Base-by-base conservation (phyloP, 2,113 vertebrate species). In the Artemisiospiza belli region DNA sequence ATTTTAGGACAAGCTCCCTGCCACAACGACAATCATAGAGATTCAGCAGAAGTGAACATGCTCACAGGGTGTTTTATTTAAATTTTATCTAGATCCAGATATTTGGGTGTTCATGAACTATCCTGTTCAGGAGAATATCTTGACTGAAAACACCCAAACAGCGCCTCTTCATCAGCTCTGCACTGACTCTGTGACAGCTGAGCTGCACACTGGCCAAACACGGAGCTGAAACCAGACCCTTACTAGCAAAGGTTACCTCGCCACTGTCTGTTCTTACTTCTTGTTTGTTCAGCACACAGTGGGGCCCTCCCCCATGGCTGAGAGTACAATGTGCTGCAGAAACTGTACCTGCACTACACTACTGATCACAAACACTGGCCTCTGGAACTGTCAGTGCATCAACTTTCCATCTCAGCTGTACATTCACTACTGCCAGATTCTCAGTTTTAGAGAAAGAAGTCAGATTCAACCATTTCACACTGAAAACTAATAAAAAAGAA, bases 191-290 rank as follows among this genome's bases (percentile, higher is more conserved):
- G 7, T 22, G 47, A 39, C n/a, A 55, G 46, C 17, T 27, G 78
- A 91, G 85, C 51, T 59, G 39, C 54, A 30, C 15, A 1, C 25
- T 39, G 37, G 44, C 18, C 47, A 87, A 30, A 55, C 17, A 21
- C 0, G 25, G 44, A 68, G 9, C 6, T 23, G 46, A 33, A 90
- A 37, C 21, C 54, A 66, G 15, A 31, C 30, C 64, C 17, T 69
- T 19, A 13, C 11, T 52, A 18, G 30, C 0, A 0, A n/a, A 46
- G 12, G 41, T 64, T 55, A 17, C 52, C 28, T 64, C 0, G 0
- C 12, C 37, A n/a, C 33, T 55, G 12, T 8, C 44, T 9, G 0
- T 18, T 72, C 46, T 64, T 44, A 22, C 35, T 61, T 66, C 43
- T 41, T 70, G 14, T 54, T 83, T 76, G 44, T 39, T 10, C 61